phyloP scores from a whole-genome alignment of 2,113 vertebrate genomes.

The Numida meleagris region DNA sequence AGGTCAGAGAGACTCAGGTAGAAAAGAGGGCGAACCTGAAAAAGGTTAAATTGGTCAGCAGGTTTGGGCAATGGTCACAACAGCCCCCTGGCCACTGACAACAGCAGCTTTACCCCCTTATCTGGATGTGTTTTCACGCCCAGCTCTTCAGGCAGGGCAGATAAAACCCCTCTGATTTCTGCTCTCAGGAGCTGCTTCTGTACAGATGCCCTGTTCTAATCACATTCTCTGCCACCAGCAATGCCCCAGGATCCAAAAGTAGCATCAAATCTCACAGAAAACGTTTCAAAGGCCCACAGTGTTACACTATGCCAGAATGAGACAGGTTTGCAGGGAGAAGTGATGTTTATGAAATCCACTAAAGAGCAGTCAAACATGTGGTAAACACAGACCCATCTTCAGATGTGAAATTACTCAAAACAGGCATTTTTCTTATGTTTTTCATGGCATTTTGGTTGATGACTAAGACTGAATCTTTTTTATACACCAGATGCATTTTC shows the following conservation, averaged over 20 bases:
- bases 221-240: not conserved
- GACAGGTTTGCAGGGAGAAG: not conserved
- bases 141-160: not conserved
- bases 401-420: not conserved
- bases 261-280: not conserved
- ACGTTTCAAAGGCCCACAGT: not conserved
- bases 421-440: not conserved
- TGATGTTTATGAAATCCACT: not conserved
- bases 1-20: slow-evolving; percentile 87
- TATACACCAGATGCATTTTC: not conserved
- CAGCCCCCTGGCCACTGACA: not conserved
- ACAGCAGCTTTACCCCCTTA: not conserved
- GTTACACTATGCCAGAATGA: not conserved
- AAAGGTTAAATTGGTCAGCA: not conserved
- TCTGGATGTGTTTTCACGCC: not conserved
- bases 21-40: slow-evolving; percentile 84
- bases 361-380: not conserved
- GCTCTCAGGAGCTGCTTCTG: not conserved
- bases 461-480: not conserved
- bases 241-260: not conserved
- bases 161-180: not conserved
- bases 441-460: not conserved
- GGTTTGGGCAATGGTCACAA: not conserved
- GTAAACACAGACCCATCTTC: not conserved
- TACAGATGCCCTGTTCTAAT: not conserved